Evolutionary conservation across 2,888 invertebrate genomes (phyloP).

Genomic region (Volucella bombylans): DNA sequence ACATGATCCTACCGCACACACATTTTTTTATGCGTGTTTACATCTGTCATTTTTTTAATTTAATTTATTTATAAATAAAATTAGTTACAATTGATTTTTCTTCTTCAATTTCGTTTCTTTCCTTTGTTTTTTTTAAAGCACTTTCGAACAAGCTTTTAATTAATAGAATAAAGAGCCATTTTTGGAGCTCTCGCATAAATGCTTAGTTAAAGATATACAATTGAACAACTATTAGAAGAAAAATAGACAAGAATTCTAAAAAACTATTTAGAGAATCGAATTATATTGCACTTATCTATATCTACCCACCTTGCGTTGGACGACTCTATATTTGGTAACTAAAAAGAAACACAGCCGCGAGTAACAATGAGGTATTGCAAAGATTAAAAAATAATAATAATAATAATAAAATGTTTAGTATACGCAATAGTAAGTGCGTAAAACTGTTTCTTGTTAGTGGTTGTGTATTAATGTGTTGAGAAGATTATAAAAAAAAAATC

Average conservation of each 20-base stretch:
- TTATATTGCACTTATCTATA: conserved; percentile 11
- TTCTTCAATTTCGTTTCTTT: conserved; percentile 10
- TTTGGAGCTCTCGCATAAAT: conserved; percentile 33
- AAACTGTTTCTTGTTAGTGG: conserved; percentile 27
- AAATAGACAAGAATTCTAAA: conserved; percentile 23
- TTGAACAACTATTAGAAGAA: conserved; percentile 48
- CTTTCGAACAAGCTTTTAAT: conserved; percentile 23
- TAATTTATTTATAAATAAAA: conserved; percentile 54
- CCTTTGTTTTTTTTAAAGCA: conserved; percentile 26
- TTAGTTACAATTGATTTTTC: conserved; percentile 53
- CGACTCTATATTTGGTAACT: conserved; percentile 21
- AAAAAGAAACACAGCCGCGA: conserved; percentile 55
- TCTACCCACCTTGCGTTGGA: conserved; percentile 35
- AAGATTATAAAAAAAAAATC: neutral
- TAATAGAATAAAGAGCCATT: neutral
- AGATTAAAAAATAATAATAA: conserved; percentile 4
- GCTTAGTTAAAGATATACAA: conserved; percentile 15
- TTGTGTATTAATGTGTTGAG: conserved; percentile 17
- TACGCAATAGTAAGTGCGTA: conserved; percentile 21
- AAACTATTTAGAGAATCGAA: conserved; percentile 39
- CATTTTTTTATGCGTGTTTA: conserved; percentile 24
- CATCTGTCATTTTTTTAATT: conserved; percentile 45
- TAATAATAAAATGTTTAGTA: neutral
- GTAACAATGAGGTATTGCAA: conserved; percentile 49
- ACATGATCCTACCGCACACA: conserved; percentile 39